phyloP scores from a whole-genome alignment of 2,113 vertebrate genomes.

The Anhinga anhinga region DNA sequence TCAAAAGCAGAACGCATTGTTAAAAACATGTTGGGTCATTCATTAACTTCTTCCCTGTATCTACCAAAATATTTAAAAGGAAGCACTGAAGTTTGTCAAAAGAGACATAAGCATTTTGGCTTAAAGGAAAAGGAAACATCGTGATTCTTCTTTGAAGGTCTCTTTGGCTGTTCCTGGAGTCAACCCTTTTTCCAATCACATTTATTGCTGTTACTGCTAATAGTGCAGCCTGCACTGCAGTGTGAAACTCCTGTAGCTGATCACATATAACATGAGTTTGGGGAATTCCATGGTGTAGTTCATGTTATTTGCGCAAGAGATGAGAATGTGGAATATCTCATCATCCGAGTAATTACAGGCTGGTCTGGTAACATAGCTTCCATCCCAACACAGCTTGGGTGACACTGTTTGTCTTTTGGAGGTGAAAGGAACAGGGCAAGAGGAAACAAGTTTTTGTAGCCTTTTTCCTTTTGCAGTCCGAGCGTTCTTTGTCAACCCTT shows the following conservation, averaged over 20 bases:
- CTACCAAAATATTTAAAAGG: neutral
- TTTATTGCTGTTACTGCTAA: neutral
- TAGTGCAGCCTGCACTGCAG: neutral
- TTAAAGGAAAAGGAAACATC: neutral
- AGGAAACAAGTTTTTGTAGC: neutral
- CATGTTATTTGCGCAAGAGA: neutral
- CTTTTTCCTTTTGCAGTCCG: neutral
- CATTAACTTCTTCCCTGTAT: neutral
- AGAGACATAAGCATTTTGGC: neutral
- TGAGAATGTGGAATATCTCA: slow-evolving; percentile 14
- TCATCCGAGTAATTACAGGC: neutral
- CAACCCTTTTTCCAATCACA: fast-evolving
- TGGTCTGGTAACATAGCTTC: neutral
- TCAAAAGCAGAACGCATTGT: neutral
- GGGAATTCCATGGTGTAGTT: neutral
- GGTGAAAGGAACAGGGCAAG: neutral
- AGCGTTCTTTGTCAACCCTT: neutral
- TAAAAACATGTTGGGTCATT: neutral
- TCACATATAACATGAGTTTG: fast-evolving
- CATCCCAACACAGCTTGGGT: fast-evolving
- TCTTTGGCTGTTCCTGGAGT: neutral
- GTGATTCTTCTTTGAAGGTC: neutral
- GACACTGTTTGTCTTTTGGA: neutral
- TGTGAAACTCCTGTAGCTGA: neutral
- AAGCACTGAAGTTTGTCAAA: neutral